A percentile compares a stretch with the other conserved stretches of the same genome.
These are phyloP conservation scores for Actias luna DNA, from an alignment of 2,888 invertebrate species.

Conservation along the genomic window DNA sequence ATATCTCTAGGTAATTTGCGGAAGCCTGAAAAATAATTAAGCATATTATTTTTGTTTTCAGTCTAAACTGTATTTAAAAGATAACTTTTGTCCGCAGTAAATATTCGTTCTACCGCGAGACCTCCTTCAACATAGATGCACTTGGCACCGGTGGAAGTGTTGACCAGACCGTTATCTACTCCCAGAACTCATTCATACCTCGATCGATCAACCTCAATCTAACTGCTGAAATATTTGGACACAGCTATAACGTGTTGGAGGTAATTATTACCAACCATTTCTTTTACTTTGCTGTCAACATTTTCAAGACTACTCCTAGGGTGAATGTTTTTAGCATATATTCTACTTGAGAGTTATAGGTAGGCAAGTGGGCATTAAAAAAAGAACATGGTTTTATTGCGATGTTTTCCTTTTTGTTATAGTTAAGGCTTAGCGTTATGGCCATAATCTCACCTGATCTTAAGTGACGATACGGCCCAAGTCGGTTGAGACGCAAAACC, in stretches of 20 bases:
- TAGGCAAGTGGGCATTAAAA: no score
- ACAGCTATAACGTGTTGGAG: constrained; percentile 88
- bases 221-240: constrained; percentile 90
- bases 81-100: constrained; percentile 73
- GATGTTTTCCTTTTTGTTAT: no score
- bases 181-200: constrained; percentile 91
- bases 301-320: background rate
- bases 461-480: no score
- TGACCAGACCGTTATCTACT: constrained; percentile 90
- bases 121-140: constrained; percentile 86
- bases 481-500: no score
- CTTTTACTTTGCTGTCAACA: background rate
- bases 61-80: background rate
- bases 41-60: background rate
- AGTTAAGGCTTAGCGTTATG: no score
- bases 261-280: constrained; percentile 43
- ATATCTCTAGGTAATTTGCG: no score
- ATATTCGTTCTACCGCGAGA: constrained; percentile 89
- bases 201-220: constrained; percentile 87
- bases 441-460: no score
- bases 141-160: constrained; percentile 86
- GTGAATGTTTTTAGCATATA: no score
- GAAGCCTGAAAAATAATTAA: no score
- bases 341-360: no score
- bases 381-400: no score